Percentiles rank a stretch among this genome's conserved stretches.
These are phyloP conservation scores for Syrrhaptes paradoxus DNA, from an alignment of 2,113 vertebrate species.

Conservation along the genomic window DNA sequence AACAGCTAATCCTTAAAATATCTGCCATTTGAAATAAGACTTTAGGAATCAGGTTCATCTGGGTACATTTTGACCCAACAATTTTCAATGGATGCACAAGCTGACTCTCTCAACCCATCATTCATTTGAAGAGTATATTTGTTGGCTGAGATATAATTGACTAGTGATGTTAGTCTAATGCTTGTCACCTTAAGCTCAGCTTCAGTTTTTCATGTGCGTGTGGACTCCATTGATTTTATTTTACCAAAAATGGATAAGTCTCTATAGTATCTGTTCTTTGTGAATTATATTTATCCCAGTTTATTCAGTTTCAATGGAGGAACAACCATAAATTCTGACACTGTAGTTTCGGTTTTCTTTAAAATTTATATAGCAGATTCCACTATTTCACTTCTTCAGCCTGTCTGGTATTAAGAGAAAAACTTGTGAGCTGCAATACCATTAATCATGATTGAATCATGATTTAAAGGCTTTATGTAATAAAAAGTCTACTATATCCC, in stretches of 20 bases:
- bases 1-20: neutral
- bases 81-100: neutral
- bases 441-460: neutral
- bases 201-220: neutral
- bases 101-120: neutral
- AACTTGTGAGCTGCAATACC: neutral
- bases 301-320: neutral
- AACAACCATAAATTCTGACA: neutral
- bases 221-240: neutral
- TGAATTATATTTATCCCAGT: neutral
- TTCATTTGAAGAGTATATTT: neutral
- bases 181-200: neutral
- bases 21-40: neutral
- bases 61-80: neutral
- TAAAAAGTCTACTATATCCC: neutral
- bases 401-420: neutral
- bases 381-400: neutral
- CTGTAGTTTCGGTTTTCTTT: neutral
- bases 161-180: neutral
- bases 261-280: neutral
- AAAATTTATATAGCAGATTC: neutral
- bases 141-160: neutral
- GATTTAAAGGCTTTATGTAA: neutral
- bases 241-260: neutral
- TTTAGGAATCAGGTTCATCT: neutral